Conservation (phyloP, 2,113 vertebrate genomes). For the Tinamus guttatus region DNA sequence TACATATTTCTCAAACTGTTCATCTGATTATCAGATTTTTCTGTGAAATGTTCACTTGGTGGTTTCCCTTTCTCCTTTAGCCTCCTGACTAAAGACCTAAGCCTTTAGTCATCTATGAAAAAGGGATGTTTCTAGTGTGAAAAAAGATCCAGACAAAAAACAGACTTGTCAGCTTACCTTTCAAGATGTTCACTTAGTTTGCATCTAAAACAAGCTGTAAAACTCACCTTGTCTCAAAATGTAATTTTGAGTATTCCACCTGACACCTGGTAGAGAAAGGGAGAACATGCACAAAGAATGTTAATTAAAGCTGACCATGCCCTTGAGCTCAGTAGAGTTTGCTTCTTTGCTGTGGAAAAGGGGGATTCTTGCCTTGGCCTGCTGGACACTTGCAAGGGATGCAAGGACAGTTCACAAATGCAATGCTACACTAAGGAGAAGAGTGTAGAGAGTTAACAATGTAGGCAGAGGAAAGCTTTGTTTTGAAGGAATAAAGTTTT, state of each 20-base stretch:
- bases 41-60: background rate
- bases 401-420: background rate
- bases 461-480: background rate
- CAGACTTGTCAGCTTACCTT: background rate
- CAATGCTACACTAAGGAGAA: accelerated
- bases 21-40: background rate
- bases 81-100: background rate
- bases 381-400: background rate
- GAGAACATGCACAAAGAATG: background rate
- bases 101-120: background rate
- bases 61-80: background rate
- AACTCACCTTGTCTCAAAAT: background rate
- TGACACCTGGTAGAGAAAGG: background rate
- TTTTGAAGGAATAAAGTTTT: background rate
- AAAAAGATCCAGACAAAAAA: background rate
- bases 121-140: background rate
- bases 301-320: background rate
- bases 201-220: background rate
- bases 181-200: background rate
- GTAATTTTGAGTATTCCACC: background rate
- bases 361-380: background rate
- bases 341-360: background rate
- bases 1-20: background rate
- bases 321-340: background rate
- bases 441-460: background rate